phyloP scores from a whole-genome alignment of 2,113 vertebrate genomes.

The Baryphthengus martii region DNA sequence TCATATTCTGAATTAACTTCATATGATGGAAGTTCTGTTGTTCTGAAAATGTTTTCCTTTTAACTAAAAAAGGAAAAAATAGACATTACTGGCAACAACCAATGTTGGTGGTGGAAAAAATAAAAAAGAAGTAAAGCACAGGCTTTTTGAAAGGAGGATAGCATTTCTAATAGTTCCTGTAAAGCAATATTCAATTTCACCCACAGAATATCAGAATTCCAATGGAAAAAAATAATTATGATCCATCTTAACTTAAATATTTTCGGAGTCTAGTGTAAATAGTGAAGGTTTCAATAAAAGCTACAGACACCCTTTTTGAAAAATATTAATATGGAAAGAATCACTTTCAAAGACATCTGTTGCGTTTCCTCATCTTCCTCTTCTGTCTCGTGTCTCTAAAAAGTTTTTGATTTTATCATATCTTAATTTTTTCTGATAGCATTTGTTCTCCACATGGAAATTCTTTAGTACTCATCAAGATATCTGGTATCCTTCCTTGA shows the following conservation, averaged over 20 bases:
- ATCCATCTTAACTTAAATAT: neutral
- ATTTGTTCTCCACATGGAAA: constrained; percentile 32
- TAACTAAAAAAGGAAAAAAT: neutral
- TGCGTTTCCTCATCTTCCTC: neutral
- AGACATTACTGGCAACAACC: neutral
- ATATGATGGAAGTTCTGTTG: neutral
- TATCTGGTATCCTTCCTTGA: constrained; percentile 18
- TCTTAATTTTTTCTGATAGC: neutral
- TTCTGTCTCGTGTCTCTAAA: neutral
- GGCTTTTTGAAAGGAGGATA: neutral
- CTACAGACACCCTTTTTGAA: neutral
- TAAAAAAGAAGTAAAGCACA: neutral
- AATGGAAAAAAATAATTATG: neutral
- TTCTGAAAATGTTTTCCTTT: neutral
- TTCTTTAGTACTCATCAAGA: neutral
- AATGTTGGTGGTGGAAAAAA: neutral
- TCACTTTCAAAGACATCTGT: neutral
- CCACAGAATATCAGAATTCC: neutral
- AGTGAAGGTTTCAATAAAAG: neutral
- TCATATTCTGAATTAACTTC: neutral
- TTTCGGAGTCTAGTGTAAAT: neutral
- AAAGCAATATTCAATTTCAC: neutral
- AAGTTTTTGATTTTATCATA: neutral
- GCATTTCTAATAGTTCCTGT: neutral
- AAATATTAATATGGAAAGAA: neutral